phyloP scores from a whole-genome alignment of 2,888 invertebrate species.

The Cenopis cana region DNA sequence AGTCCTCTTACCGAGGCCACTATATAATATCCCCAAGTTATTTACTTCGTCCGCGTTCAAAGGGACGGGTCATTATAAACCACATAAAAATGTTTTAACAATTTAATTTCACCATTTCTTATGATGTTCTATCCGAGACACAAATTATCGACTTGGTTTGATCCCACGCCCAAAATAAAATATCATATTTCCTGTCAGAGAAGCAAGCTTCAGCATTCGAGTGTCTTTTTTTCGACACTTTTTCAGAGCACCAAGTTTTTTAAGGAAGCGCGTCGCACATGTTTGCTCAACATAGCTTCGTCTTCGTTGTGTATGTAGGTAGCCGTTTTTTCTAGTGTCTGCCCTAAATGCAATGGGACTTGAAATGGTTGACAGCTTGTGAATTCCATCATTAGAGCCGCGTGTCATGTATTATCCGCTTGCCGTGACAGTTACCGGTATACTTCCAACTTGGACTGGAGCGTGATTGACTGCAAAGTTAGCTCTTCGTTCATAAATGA shows the following conservation, averaged over 20 bases:
- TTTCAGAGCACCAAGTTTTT: constrained; percentile 75
- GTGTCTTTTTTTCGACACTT: constrained; percentile 71
- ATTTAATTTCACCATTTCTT: constrained; percentile 76
- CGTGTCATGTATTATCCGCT: constrained; percentile 18
- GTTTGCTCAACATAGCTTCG: constrained; percentile 78
- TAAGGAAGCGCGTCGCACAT: constrained; percentile 81
- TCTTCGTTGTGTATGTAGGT: constrained; percentile 54
- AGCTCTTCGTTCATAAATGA: neutral
- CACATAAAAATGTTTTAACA: constrained; percentile 72
- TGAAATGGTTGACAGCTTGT: constrained; percentile 42
- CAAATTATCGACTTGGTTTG: constrained; percentile 83
- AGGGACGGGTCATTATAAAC: constrained; percentile 61
- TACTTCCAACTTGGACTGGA: neutral
- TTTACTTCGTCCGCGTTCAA: constrained; percentile 34
- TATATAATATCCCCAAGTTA: neutral
- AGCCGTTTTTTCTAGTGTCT: constrained; percentile 55
- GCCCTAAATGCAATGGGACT: constrained; percentile 45
- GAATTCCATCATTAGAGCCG: constrained; percentile 33
- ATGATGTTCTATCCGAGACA: constrained; percentile 78
- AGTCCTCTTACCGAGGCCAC: too few species aligned
- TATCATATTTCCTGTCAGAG: constrained; percentile 85
- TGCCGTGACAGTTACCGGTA: constrained; percentile 10
- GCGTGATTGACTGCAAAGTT: neutral
- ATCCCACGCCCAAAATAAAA: constrained; percentile 85
- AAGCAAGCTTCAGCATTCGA: constrained; percentile 78